Conservation (phyloP, 2,888 invertebrate genomes). For the Lacanobia wlatinum region DNA sequence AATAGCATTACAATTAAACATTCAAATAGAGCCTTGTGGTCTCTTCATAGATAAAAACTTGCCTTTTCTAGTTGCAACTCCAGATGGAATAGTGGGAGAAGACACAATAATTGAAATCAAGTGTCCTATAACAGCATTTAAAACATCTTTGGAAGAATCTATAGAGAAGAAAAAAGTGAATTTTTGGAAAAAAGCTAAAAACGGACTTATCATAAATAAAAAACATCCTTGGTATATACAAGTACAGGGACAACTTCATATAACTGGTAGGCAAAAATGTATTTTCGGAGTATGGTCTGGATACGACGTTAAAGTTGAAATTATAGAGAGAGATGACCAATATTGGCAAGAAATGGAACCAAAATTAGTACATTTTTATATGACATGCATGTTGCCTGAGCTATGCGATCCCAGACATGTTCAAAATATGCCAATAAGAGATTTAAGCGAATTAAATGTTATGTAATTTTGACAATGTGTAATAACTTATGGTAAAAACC, state of each 20-base stretch:
- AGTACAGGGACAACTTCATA: neutral
- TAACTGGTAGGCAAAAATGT: slow-evolving; percentile 4
- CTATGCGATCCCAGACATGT: neutral
- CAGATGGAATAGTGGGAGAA: no score
- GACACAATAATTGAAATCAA: no score
- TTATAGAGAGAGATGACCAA: slow-evolving; percentile 9
- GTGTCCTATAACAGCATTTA: no score
- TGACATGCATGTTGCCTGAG: slow-evolving; percentile 8
- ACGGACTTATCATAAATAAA: slow-evolving; percentile 1
- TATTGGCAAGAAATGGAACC: slow-evolving; percentile 8
- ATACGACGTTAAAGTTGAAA: slow-evolving; percentile 2
- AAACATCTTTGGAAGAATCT: neutral
- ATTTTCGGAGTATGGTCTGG: slow-evolving; percentile 11
- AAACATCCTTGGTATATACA: slow-evolving; percentile 6
- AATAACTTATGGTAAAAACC: no score
- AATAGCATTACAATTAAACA: no score
- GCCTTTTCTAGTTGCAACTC: no score
- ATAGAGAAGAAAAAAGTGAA: neutral
- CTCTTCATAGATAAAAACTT: no score
- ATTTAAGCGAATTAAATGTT: no score
- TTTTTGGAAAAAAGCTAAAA: slow-evolving; percentile 1
- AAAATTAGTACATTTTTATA: slow-evolving; percentile 6
- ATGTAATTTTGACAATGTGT: no score
- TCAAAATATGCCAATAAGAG: no score
- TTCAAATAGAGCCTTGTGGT: no score